Conservation (phyloP, 2,888 invertebrate species). For the Phalera bucephala region DNA sequence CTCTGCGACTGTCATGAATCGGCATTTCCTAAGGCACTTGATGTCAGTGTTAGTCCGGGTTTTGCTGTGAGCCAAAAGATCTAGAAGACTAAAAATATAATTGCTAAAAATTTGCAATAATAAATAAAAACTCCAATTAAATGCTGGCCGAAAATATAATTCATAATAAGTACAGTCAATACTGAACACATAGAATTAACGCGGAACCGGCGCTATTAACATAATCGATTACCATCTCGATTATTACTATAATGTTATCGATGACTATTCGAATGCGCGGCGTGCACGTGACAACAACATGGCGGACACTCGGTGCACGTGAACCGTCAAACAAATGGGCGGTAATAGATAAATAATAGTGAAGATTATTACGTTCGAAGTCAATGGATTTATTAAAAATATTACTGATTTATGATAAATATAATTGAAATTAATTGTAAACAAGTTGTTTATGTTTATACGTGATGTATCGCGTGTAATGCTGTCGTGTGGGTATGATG, state of each 20-base stretch:
- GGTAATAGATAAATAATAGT: slow-evolving; percentile 21
- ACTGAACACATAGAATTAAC: slow-evolving; percentile 27
- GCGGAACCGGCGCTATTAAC: slow-evolving; percentile 43
- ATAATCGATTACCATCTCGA: slow-evolving; percentile 37
- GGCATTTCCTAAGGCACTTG: no score
- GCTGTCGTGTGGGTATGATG: no score
- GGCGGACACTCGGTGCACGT: slow-evolving; percentile 23
- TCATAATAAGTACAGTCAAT: slow-evolving; percentile 11
- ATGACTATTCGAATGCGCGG: slow-evolving; percentile 26
- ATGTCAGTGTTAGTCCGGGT: no score
- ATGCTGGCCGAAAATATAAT: background rate
- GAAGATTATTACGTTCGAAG: background rate
- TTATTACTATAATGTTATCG: slow-evolving; percentile 30
- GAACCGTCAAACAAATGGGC: slow-evolving; percentile 10
- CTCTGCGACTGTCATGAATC: no score
- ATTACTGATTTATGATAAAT: slow-evolving; percentile 13
- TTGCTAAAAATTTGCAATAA: no score
- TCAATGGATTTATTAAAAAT: background rate
- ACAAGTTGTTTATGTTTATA: no score
- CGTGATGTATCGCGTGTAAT: no score
- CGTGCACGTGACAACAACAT: slow-evolving; percentile 33
- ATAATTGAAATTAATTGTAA: slow-evolving; percentile 15
- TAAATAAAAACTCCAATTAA: background rate
- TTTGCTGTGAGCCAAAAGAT: no score
- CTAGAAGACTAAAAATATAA: no score